Conservation (phyloP, 2,888 invertebrate species). For the Philonicus albiceps region DNA sequence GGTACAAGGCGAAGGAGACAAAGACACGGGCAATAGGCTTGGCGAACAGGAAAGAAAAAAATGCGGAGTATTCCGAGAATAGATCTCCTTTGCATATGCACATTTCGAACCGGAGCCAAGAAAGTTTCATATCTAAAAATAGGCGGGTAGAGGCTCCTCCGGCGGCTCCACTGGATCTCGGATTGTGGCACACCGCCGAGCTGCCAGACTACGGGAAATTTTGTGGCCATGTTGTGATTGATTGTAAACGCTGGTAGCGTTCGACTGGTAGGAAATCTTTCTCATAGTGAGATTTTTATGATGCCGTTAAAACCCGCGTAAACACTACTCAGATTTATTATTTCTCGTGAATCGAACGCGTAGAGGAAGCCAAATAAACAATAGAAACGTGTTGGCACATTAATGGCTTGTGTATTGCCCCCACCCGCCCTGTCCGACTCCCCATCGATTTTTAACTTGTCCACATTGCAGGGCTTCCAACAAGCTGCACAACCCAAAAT, state of each 20-base stretch:
- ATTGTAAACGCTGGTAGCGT: background rate
- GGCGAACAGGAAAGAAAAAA: constrained; percentile 6
- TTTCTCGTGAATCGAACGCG: constrained; percentile 14
- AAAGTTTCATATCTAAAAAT: background rate
- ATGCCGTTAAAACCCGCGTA: constrained; percentile 1
- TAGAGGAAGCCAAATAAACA: constrained; percentile 19
- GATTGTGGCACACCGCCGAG: background rate
- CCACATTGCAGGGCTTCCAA: constrained; percentile 5
- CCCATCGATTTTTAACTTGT: background rate
- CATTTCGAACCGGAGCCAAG: background rate
- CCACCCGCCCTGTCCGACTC: too few species aligned
- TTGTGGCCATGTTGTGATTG: background rate
- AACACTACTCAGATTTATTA: constrained; percentile 19
- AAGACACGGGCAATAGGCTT: background rate
- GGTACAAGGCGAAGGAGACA: background rate
- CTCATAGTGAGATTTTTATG: background rate
- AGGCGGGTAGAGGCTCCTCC: background rate
- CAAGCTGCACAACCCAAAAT: background rate
- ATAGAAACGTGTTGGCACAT: constrained; percentile 44
- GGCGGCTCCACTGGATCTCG: background rate
- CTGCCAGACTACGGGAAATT: background rate
- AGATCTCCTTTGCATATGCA: constrained; percentile 26
- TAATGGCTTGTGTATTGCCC: constrained; percentile 21
- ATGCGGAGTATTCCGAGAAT: constrained; percentile 3
- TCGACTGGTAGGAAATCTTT: background rate